Evolutionary conservation across 2,113 vertebrate genomes (phyloP), one percentile per base, ranked within the genome.

Genomic region (Aphyosemion australe): DNA sequence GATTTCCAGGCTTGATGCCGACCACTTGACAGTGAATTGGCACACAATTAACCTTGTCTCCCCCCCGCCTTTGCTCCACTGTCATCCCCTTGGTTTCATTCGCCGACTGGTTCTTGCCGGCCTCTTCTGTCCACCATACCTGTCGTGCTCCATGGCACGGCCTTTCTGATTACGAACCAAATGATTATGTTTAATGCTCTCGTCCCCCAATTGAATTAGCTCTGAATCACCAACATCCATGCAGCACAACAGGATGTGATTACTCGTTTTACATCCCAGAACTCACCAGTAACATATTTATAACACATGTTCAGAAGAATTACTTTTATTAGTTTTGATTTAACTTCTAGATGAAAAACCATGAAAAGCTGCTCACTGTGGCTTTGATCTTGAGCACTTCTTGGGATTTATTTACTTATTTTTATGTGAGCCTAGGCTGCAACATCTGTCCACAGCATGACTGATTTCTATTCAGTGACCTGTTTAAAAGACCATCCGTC

Each of bases 1-100:
- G 84, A 90, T 88, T 84, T 87, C 76, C 65, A 67, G 78, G 59
- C 76, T 82, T 88, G 92, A 93, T 93, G 91, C 83, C 52, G 58
- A 61, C 70, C 41, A 62, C 54, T 34, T 78, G 61, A 67, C 47
- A 79, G 83, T 77, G 92, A 69, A 37, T 12, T 13, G 41, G 82
- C 81, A 74, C 82, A 76, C 90, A 90, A 91, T 90, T 84, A 90
- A 78, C 90, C n/a, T 4, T 72, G 81, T 12, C 61, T 84, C 78
- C 65, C 56, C 59, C 70, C 48, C 72, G 51, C 59, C 69, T 48
- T 70, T 59, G 39, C 74, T 34, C 70, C 50, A 65, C 52, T 53
- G 16, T 68, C 82, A 55, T 68, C 65, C 39, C 61, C 53, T 56
- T 50, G 26, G 42, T 58, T 64, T 78, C 65, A 12, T 41, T 41